A percentile compares a stretch with the other conserved stretches of the same genome.
Conservation (phyloP, 2,888 invertebrate genomes). For the Palloptera scutellata region DNA sequence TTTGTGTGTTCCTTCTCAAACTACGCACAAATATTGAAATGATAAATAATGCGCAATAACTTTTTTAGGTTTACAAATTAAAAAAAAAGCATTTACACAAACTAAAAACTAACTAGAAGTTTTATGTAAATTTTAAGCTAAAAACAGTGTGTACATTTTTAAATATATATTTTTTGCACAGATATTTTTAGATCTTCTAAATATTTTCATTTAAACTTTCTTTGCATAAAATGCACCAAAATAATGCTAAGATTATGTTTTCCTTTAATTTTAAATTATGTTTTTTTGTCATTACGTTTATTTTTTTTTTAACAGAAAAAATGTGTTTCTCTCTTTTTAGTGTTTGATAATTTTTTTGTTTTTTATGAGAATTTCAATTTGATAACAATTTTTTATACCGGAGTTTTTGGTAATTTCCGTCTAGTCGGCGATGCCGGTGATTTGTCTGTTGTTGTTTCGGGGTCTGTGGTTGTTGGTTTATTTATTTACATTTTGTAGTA, state of each 20-base stretch:
- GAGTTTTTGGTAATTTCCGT: slow-evolving; percentile 96
- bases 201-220: too few species aligned
- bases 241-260: too few species aligned
- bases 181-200: too few species aligned
- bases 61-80: too few species aligned
- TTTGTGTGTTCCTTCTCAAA: not conserved
- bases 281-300: slow-evolving; percentile 18
- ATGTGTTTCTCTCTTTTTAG: slow-evolving; percentile 26
- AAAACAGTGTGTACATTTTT: slow-evolving; percentile 6
- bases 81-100: not conserved
- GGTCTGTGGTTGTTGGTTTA: slow-evolving; percentile 70
- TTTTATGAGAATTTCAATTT: slow-evolving; percentile 9
- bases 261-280: not conserved
- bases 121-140: not conserved
- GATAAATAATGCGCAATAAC: not conserved
- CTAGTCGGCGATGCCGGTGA: slow-evolving; percentile 88
- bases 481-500: slow-evolving; percentile 19
- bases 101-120: not conserved
- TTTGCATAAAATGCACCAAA: not conserved
- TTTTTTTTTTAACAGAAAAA: slow-evolving; percentile 40
- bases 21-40: slow-evolving; percentile 17
- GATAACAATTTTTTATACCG: slow-evolving; percentile 77
- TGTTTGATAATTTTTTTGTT: slow-evolving; percentile 8
- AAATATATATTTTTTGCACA: slow-evolving; percentile 20
- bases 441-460: slow-evolving; percentile 78